Base-by-base conservation (phyloP, 1,140 invertebrate genomes). In the Diprion similis region DNA sequence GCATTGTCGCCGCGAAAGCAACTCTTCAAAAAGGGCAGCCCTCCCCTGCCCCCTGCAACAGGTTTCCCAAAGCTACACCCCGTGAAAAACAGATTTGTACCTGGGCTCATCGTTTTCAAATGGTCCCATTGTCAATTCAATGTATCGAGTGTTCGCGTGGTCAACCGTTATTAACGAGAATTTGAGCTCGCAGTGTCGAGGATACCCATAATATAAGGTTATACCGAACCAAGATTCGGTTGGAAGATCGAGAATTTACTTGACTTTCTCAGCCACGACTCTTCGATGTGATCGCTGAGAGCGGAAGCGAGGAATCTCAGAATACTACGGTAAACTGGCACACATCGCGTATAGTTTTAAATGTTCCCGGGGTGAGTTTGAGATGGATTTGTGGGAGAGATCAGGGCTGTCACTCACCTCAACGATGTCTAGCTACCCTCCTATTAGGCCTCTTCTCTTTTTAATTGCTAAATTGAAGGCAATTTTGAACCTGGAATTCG, bases 401-500 rank as follows among this genome's bases (percentile, higher is more conserved):
- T 85, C 81, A 87, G 83, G 83, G 83, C 87, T 88, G 87, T 88
- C 87, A 84, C 87, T 88, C 87, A 88, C 69, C 71, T 75, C 71
- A 66, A 78, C 81, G 80, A 81, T 84, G 82, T 85, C 84, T 85
- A 84, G 83, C 83, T 86, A 87, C 84, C 87, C 87, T 84, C 76
- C 84, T 79, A 87, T 87, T 88, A 88, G 79, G 80, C 82, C 81
- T 82, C 83, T 82, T 80, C 80, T 82, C 83, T 82, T 84, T 84
- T 84, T 87, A 88, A 88, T 88, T 87, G 83, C 83, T 83, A 87
- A 87, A 88, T 88, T 87, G 87, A 81, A 81, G 86, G 81, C 86
- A 87, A 88, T 88, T 88, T 87, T 74, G 80, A 80, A 83, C 81
- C 82, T 75, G 82, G 83, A 80, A 86, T 84, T 83, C 81, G 81